phyloP scores from a whole-genome alignment of 2,113 vertebrate genomes.

The Sorex fumeus region DNA sequence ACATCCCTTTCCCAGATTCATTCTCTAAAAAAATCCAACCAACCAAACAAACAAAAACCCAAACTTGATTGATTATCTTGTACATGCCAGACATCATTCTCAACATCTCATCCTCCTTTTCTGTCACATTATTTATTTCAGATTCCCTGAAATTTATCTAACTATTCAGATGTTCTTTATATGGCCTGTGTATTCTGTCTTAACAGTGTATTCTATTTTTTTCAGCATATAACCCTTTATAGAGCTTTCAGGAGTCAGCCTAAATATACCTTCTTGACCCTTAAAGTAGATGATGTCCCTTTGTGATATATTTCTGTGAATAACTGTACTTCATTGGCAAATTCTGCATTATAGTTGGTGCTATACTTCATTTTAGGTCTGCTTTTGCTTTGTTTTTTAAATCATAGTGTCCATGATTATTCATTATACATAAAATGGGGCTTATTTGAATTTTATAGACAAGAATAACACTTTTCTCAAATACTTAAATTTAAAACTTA shows the following conservation, averaged over 20 bases:
- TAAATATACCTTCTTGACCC: not conserved
- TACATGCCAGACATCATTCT: too few relatives aligned
- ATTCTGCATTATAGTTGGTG: not conserved
- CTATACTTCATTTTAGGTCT: not conserved
- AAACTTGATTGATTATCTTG: too few relatives aligned
- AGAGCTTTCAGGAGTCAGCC: not conserved
- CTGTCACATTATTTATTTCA: not conserved
- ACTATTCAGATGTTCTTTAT: not conserved
- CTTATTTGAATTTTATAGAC: constrained; percentile 37
- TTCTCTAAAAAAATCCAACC: too few relatives aligned
- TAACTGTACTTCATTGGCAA: not conserved
- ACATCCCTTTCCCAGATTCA: too few relatives aligned
- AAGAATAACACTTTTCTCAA: constrained; percentile 23
- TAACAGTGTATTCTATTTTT: not conserved
- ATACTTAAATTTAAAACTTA: constrained; percentile 44
- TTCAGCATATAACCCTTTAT: not conserved
- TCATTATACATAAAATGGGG: not conserved
- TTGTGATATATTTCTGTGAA: constrained; percentile 45
- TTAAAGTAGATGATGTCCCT: not conserved
- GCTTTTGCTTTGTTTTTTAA: not conserved
- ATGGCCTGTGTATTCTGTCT: not conserved
- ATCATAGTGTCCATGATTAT: not conserved
- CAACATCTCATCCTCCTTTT: not conserved
- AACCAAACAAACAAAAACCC: too few relatives aligned
- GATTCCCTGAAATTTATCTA: not conserved